Evolutionary conservation across 2,888 invertebrate species (phyloP), one percentile per base, ranked within the genome.

Genomic region (Cephonodes hylas): DNA sequence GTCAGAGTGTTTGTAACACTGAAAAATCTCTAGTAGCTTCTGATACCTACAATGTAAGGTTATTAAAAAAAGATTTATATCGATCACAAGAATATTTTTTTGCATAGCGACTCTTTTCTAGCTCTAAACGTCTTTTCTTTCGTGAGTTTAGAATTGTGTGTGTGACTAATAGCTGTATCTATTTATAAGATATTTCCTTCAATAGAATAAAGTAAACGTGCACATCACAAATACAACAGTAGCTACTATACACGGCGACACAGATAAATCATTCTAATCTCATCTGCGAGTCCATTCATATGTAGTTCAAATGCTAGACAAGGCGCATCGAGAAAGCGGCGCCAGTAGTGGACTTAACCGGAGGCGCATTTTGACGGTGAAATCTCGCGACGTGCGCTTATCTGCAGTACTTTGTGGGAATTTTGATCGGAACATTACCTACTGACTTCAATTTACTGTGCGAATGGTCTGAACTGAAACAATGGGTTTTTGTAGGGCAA

Each of bases 301-400:
- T 60, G 46, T 60, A 60, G 60, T 48, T 48, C 60, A 60, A 60
- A 60, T 53, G 48, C 34, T 53, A 42, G 38, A 42, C 25, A 60
- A 18, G 42, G 2, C 42, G 38, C 45, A 53, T 59, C 61, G 77
- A 69, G 79, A 79, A 80, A 80, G 79, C 74, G 73, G 70, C 73
- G 73, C 73, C 69, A 59, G 60, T 68, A 1, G 25, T 6, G 5
- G 22, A 13, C 10, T 63, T 61, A 65, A 69, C 78, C 67, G 31
- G 63, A 58, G 72, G 77, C 73, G 61, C 46, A 34, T 70, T 73
- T 75, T 68, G 70, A 66, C 70, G 71, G 79, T 72, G 80, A 79
- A 78, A 80, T 76, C 74, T 66, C 48, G 63, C 68, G 71, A 64
- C 68, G 68, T 66, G 61, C 10, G 23, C 34, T 48, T 53, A 38